Evolutionary conservation across 2,888 invertebrate species (phyloP).

Genomic region (Phytoseiulus persimilis): DNA sequence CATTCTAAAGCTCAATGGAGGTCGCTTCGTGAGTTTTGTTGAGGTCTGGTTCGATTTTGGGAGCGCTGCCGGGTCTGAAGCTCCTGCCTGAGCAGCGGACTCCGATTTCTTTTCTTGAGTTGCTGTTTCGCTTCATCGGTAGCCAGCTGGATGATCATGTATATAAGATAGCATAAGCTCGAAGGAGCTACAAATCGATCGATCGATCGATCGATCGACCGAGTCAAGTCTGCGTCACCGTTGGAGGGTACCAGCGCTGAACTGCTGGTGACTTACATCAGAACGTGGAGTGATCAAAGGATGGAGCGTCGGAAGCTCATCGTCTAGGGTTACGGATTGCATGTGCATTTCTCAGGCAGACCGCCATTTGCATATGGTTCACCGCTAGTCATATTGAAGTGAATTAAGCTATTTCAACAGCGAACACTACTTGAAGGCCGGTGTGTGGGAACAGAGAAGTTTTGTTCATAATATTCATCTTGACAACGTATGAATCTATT

Average conservation of each 20-base stretch:
- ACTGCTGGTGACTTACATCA: not conserved
- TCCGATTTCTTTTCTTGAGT: too few relatives aligned
- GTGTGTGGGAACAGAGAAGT: not conserved
- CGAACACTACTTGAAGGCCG: not conserved
- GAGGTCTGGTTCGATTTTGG: too few relatives aligned
- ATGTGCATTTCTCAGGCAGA: not conserved
- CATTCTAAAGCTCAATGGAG: too few relatives aligned
- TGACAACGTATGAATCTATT: not conserved
- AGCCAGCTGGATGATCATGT: too few relatives aligned
- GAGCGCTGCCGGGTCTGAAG: too few relatives aligned
- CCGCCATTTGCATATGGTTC: not conserved
- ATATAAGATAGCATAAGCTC: too few relatives aligned
- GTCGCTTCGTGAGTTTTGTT: too few relatives aligned
- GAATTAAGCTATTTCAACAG: not conserved
- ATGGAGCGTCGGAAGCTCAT: not conserved
- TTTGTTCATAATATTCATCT: not conserved
- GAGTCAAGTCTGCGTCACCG: not conserved
- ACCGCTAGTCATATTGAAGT: not conserved
- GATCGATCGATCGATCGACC: not conserved
- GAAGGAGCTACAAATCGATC: too few relatives aligned
- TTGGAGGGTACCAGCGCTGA: not conserved
- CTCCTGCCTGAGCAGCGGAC: too few relatives aligned
- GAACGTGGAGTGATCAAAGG: not conserved
- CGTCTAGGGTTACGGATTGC: not conserved
- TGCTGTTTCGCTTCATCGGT: too few relatives aligned